Evolutionary conservation across 2,797 vertebrate species (phyloP), one percentile per base, ranked within the genome.

Genomic region (Eulemur rubriventer): DNA sequence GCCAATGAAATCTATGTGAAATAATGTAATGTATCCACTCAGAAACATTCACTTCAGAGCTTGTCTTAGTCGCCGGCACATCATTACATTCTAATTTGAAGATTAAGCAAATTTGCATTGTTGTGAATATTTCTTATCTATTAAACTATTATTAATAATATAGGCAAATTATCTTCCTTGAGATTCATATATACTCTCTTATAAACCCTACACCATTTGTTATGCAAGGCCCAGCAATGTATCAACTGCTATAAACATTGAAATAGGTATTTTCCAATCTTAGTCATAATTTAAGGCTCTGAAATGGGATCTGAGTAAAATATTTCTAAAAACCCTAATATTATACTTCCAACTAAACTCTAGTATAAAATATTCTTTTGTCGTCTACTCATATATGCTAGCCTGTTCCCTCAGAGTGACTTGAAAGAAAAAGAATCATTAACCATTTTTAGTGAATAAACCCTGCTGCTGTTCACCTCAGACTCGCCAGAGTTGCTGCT

Each of bases 391-490:
- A 70, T 24, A 70, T 24, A 43, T 35, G 73, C 73, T 46, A 48
- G 33, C 13, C 83, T 87, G 16, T 70, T 90, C 18, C 50, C 41
- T 73, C 61, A 59, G 69, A 91, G 78, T 87, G 46, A 83, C 26
- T 72, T 57, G 61, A 70, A 87, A 80, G 78, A 92, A 76, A 91
- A 93, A 93, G 52, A 96, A 83, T 59, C 75, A 52, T 55, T 78
- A 80, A 76, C 46, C 33, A 76, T 33, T 84, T 87, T 59, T 35
- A 72, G 73, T 38, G n/a, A 85, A 73, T 52, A 84, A 73, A 63
- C 46, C 55, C 48, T 35, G 28, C 41, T 3, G 5, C 10, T 78
- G 20, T 52, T 86, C 43, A 76, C 33, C 57, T n/a, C 35, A 48
- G 94, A 61, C 57, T 91, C 84, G 84, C 72, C 73, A 59, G 59